Evolutionary conservation across 2,113 vertebrate species (phyloP).

Genomic region (Pomatostomus ruficeps): DNA sequence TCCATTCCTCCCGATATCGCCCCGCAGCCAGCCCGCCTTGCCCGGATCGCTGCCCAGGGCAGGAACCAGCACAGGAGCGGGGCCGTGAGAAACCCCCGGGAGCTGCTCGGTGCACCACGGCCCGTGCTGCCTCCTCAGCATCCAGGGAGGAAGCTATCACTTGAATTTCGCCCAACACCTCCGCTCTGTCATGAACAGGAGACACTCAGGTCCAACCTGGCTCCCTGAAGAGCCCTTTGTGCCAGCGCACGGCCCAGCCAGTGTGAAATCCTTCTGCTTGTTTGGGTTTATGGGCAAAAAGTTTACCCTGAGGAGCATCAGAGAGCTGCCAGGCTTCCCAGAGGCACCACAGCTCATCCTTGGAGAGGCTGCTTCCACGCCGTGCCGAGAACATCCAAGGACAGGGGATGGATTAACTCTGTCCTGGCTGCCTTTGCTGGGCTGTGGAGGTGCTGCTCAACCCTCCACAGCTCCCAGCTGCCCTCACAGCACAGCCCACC

Average conservation of each 20-base stretch:
- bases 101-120: background rate
- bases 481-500: background rate
- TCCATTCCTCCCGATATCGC: background rate
- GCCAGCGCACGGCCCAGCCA: background rate
- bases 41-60: background rate
- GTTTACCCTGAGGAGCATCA: background rate
- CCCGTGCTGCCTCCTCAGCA: background rate
- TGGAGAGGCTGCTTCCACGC: background rate
- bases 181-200: background rate
- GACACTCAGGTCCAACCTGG: background rate
- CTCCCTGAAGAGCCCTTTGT: background rate
- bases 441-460: accelerated
- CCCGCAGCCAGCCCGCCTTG: background rate
- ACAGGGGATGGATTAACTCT: background rate
- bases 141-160: background rate
- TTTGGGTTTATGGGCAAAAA: background rate
- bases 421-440: background rate
- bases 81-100: accelerated
- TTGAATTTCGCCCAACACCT: background rate
- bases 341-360: background rate
- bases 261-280: background rate
- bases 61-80: background rate
- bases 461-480: background rate
- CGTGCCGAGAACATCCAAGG: background rate
- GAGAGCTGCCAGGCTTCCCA: background rate